Percentiles rank a stretch among this genome's conserved stretches.
These are phyloP conservation scores for Lepetodrilus schrolli DNA, from an alignment of 2,888 invertebrate genomes.

Conservation along the genomic window DNA sequence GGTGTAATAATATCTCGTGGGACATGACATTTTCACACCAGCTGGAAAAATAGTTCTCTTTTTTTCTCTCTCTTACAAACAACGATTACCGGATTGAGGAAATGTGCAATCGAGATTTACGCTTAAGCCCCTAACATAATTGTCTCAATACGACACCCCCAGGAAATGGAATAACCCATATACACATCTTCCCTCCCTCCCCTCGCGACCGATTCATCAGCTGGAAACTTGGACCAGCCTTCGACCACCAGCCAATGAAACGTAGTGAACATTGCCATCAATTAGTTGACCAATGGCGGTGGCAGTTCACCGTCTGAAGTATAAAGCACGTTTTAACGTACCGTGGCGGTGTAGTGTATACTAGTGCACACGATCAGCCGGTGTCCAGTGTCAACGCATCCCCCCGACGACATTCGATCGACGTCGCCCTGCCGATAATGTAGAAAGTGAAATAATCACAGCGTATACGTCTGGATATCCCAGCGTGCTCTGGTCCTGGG, in stretches of 20 bases:
- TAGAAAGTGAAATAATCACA: neutral
- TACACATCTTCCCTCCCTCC: no score
- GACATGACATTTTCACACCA: neutral
- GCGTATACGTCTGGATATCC: no score
- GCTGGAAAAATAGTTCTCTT: neutral
- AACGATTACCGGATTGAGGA: no score
- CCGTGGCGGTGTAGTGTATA: neutral
- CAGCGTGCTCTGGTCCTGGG: neutral
- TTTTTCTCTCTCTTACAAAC: neutral
- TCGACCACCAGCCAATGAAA: conserved; percentile 16
- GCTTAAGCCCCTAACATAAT: no score
- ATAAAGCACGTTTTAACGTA: conserved; percentile 6
- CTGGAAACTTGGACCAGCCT: neutral
- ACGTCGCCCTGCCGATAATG: neutral
- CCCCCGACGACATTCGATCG: neutral
- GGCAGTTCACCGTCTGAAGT: neutral
- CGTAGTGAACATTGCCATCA: conserved; percentile 16
- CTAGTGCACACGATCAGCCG: neutral
- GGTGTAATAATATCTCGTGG: neutral
- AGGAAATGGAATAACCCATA: neutral
- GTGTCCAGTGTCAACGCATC: neutral
- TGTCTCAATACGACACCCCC: neutral
- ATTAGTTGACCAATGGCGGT: conserved; percentile 18
- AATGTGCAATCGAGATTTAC: no score
- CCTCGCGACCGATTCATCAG: neutral